These are phyloP conservation scores for Leptinotarsa undecemlineata DNA, from an alignment of 1,140 invertebrate genomes.

Conservation along the genomic window DNA sequence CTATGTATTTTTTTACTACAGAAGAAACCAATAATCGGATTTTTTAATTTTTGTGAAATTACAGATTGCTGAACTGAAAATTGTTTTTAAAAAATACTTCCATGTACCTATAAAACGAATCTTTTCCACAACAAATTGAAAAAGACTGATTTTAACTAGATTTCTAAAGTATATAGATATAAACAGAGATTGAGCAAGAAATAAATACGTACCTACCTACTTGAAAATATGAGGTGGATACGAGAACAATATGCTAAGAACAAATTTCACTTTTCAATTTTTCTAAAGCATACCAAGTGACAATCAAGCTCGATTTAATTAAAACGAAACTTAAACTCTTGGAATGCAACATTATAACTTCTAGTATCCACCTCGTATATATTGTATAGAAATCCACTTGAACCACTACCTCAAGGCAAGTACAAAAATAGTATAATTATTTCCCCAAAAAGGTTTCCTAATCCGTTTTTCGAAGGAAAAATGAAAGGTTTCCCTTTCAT, in stretches of 20 bases:
- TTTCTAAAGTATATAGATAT: slow-evolving; percentile 29
- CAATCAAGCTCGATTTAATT: too few species aligned
- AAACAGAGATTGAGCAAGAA: slow-evolving; percentile 20
- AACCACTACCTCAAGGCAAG: slow-evolving; percentile 32
- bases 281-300: too few species aligned
- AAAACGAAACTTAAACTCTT: too few species aligned
- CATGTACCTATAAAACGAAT: slow-evolving; percentile 29
- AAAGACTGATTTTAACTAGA: slow-evolving; percentile 52
- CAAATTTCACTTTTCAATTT: slow-evolving; percentile 1
- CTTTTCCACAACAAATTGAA: slow-evolving; percentile 42
- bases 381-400: slow-evolving; percentile 10
- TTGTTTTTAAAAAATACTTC: not conserved
- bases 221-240: slow-evolving; percentile 4
- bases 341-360: too few species aligned
- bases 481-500: slow-evolving; percentile 27
- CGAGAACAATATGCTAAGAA: not conserved
- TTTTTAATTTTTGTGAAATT: too few species aligned
- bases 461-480: slow-evolving; percentile 24
- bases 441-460: slow-evolving; percentile 27
- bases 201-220: not conserved
- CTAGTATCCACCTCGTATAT: not conserved
- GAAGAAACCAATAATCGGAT: too few species aligned
- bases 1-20: too few species aligned
- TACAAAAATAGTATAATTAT: slow-evolving; percentile 22
- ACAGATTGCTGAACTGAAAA: not conserved